phyloP scores from a whole-genome alignment of 2,797 vertebrate species.

The Amblyraja radiata region DNA sequence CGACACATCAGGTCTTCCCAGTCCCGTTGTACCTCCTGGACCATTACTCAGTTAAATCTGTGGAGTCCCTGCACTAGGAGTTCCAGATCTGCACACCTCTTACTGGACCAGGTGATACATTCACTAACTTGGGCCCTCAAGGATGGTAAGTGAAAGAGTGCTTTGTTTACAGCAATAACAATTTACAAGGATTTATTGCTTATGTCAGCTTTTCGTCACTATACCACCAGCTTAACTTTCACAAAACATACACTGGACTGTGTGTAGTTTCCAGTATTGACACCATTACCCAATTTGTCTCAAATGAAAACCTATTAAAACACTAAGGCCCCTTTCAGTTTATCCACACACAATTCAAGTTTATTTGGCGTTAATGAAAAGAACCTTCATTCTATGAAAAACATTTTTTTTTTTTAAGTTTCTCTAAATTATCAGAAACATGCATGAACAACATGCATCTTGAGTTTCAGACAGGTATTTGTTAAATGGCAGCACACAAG shows the following conservation, averaged over 20 bases:
- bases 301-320: neutral
- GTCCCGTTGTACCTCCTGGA: neutral
- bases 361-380: slow-evolving; percentile 20
- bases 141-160: neutral
- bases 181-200: slow-evolving; percentile 10
- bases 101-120: neutral
- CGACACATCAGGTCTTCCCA: no score
- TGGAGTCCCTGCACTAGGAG: neutral
- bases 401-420: neutral
- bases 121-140: neutral
- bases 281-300: slow-evolving; percentile 16
- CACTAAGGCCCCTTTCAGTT: slow-evolving; percentile 9
- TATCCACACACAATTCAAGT: neutral
- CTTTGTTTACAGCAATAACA: neutral
- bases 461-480: neutral
- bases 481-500: neutral
- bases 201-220: neutral
- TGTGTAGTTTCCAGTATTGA: neutral
- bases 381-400: neutral
- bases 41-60: neutral
- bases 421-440: neutral
- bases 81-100: neutral
- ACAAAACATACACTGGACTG: neutral
- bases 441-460: neutral
- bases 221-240: neutral